A percentile compares a stretch with the other conserved stretches of the same genome.
Conservation (phyloP, 1,140 invertebrate genomes). For the Elysia chlorotica region DNA sequence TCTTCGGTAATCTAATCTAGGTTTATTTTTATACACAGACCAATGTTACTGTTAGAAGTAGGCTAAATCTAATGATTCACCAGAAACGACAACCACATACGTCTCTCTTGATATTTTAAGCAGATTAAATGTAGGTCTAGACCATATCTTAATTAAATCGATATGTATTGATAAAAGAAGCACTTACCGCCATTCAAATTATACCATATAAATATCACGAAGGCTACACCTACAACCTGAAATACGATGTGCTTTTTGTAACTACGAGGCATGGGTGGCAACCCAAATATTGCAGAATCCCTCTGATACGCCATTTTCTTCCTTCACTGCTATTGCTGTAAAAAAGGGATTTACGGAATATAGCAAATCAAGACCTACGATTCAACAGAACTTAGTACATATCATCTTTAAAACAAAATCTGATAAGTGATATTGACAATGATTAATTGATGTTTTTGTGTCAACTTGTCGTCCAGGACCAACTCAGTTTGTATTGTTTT, state of each 20-base stretch:
- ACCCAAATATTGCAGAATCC: not conserved
- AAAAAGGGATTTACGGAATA: not conserved
- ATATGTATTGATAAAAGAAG: too few relatives aligned
- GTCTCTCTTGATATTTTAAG: too few relatives aligned
- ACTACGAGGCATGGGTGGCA: constrained; percentile 24
- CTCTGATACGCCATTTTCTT: constrained; percentile 8
- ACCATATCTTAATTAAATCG: too few relatives aligned
- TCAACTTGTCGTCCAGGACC: too few relatives aligned
- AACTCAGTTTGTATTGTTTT: too few relatives aligned
- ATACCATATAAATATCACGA: constrained; percentile 33
- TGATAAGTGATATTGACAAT: not conserved
- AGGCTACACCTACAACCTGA: constrained; percentile 18
- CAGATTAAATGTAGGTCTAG: too few relatives aligned
- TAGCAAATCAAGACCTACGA: not conserved
- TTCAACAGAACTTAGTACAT: not conserved
- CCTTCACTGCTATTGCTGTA: not conserved
- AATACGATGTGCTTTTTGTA: constrained; percentile 31
- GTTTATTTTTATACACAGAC: too few relatives aligned
- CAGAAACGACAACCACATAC: too few relatives aligned
- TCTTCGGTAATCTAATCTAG: too few relatives aligned
- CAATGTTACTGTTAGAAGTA: too few relatives aligned
- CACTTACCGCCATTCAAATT: constrained; percentile 38
- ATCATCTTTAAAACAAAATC: not conserved
- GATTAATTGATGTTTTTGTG: not conserved
- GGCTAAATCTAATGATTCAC: too few relatives aligned